Evolutionary conservation across 2,797 vertebrate genomes (phyloP).

Genomic region (Eutrigla gurnardus): DNA sequence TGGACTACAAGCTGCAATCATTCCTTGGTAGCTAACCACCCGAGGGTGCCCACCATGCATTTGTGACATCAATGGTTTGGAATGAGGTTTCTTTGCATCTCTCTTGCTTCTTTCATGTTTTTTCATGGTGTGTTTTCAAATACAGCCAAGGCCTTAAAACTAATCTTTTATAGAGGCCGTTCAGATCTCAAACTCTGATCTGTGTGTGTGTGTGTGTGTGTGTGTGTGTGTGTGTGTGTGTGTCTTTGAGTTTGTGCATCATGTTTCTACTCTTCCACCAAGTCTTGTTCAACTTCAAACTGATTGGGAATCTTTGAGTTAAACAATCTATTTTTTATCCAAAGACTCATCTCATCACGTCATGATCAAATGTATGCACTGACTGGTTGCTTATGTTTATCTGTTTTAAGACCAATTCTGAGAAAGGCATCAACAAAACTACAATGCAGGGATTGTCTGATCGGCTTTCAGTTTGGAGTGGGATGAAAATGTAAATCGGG

Average conservation of each 20-base stretch:
- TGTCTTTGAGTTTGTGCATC: not conserved
- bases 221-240: not conserved
- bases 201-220: constrained; percentile 13
- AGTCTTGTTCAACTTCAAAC: not conserved
- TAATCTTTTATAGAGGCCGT: constrained; percentile 19
- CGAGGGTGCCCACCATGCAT: not conserved
- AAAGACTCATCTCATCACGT: constrained; percentile 34
- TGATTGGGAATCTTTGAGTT: constrained; percentile 43
- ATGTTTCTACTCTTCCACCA: not conserved
- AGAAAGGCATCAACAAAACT: constrained; percentile 41
- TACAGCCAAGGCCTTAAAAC: constrained; percentile 41
- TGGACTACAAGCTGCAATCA: not conserved
- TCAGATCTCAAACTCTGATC: constrained; percentile 38
- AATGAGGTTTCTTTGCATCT: constrained; percentile 17
- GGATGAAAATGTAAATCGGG: constrained; percentile 47
- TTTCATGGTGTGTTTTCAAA: constrained; percentile 28
- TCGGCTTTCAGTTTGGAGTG: constrained; percentile 34
- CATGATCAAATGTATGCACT: constrained; percentile 40
- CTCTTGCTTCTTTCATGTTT: constrained; percentile 11
- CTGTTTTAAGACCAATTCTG: constrained; percentile 51
- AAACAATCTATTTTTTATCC: constrained; percentile 37
- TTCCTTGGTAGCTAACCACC: not conserved
- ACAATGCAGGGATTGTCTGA: constrained; percentile 35
- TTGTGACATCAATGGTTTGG: constrained; percentile 13
- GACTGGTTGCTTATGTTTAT: constrained; percentile 57